Evolutionary conservation across 2,797 vertebrate genomes (phyloP), one percentile per base, ranked within the genome.

Genomic region (Gallinago solitaria): DNA sequence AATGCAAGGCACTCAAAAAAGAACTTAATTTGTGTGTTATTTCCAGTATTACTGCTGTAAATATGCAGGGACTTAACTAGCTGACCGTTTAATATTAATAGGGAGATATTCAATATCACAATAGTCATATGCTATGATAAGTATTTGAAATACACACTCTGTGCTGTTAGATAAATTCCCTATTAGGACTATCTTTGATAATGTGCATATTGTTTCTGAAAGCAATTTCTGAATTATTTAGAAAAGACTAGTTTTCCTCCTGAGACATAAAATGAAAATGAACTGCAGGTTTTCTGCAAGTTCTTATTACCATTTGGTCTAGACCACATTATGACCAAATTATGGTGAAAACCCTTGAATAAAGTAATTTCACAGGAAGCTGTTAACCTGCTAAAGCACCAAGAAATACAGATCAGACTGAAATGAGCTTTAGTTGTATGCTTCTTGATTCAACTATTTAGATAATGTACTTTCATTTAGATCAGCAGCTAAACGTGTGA

Each of bases 361-460:
- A 93, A 96, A 93, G 90, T 95, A 96, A 96, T 97, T 97, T 96
- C 93, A 89, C 80, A 95, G 83, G 69, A 97, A 97, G 80, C 76
- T 94, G 85, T 96, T 97, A 97, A 95, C 96, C 93, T 97, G 94
- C 82, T 97, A 94, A 97, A 97, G 89, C 76, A 94, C 84, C 89
- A 94, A 96, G 93, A 96, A 96, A 95, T 95, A 97, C 81, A 96
- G 95, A 97, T 97, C 90, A 96, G 59, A n/a, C 53, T 96, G 94
- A 96, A 97, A 97, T 96, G 93, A 92, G 90, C 77, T 96, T 95
- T 83, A 83, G 86, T 95, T 96, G 73, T 96, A 82, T 96, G 94
- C 85, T 96, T 87, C 90, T 96, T 97, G 96, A 97, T 97, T 97
- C 97, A 96, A 96, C 95, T 92, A 95, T 91, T 97, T 97, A 98